Conservation (phyloP, 2,113 vertebrate genomes). For the Oryctolagus cuniculus region DNA sequence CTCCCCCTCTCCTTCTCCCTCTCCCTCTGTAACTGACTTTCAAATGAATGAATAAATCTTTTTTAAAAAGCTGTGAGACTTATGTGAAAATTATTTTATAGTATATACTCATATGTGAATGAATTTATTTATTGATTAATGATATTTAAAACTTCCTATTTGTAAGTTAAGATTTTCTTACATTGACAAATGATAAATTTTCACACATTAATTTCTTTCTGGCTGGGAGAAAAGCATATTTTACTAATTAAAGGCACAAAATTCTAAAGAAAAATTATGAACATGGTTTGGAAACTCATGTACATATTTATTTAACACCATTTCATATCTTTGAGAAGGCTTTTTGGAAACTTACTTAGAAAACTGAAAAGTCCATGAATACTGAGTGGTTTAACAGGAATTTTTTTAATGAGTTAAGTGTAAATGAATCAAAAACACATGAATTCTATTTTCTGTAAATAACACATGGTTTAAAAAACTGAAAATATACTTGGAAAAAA, state of each 20-base stretch:
- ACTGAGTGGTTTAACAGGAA: constrained; percentile 80
- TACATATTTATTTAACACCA: constrained; percentile 83
- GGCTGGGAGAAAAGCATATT: constrained; percentile 70
- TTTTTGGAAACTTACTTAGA: constrained; percentile 81
- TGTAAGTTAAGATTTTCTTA: constrained; percentile 63
- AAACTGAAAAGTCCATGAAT: constrained; percentile 82
- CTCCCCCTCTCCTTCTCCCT: too few relatives aligned
- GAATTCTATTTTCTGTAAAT: constrained; percentile 84
- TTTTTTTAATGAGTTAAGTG: constrained; percentile 83
- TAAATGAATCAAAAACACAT: constrained; percentile 82
- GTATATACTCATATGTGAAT: not conserved
- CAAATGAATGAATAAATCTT: not conserved
- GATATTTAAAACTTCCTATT: constrained; percentile 62
- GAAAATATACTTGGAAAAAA: constrained; percentile 71
- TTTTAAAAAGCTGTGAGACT: constrained; percentile 40
- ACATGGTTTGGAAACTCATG: constrained; percentile 80
- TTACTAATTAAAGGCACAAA: constrained; percentile 77
- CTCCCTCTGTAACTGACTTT: too few relatives aligned
- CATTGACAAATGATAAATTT: constrained; percentile 72
- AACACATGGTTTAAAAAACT: constrained; percentile 81
- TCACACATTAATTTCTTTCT: constrained; percentile 72
- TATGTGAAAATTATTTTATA: constrained; percentile 57
- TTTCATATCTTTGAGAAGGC: constrained; percentile 76
- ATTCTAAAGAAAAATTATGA: constrained; percentile 77
- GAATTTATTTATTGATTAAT: constrained; percentile 50